Percentiles rank a stretch among this genome's conserved stretches.
These are phyloP conservation scores for Stegodyphus mimosarum DNA, from an alignment of 1,140 invertebrate genomes.

Conservation along the genomic window DNA sequence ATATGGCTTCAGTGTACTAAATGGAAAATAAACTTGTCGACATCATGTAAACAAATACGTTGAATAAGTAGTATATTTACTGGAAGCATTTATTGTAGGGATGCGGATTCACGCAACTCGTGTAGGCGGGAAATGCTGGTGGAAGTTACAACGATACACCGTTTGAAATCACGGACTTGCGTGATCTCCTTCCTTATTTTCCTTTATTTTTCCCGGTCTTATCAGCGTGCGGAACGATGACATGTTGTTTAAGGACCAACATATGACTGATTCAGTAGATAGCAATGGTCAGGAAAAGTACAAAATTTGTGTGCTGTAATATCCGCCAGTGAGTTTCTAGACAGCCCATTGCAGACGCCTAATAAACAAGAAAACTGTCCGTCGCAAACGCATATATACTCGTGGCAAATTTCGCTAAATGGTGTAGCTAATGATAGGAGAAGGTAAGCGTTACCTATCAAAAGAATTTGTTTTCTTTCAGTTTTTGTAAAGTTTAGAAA, in stretches of 20 bases:
- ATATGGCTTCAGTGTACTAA: too few species aligned
- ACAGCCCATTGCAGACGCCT: too few species aligned
- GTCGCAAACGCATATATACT: too few species aligned
- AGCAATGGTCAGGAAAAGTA: background rate
- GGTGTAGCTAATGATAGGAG: too few species aligned
- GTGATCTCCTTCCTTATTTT: slow-evolving; percentile 5
- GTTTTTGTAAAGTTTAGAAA: too few species aligned
- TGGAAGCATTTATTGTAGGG: background rate
- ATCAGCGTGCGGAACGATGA: background rate
- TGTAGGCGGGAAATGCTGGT: slow-evolving; percentile 2
- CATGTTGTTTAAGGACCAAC: slow-evolving; percentile 24
- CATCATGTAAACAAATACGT: slow-evolving; percentile 9
- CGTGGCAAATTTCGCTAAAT: too few species aligned
- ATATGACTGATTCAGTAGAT: background rate
- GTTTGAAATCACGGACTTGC: slow-evolving; percentile 39
- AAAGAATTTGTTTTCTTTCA: too few species aligned
- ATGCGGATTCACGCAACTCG: slow-evolving; percentile 11
- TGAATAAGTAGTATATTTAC: too few species aligned
- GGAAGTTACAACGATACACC: background rate
- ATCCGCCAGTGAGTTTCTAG: too few species aligned
- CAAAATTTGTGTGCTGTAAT: background rate
- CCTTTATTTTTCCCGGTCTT: background rate
- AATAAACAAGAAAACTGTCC: too few species aligned
- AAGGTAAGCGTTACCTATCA: too few species aligned
- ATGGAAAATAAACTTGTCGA: background rate